phyloP scores from a whole-genome alignment of 2,113 vertebrate species.

The Lepus europaeus region DNA sequence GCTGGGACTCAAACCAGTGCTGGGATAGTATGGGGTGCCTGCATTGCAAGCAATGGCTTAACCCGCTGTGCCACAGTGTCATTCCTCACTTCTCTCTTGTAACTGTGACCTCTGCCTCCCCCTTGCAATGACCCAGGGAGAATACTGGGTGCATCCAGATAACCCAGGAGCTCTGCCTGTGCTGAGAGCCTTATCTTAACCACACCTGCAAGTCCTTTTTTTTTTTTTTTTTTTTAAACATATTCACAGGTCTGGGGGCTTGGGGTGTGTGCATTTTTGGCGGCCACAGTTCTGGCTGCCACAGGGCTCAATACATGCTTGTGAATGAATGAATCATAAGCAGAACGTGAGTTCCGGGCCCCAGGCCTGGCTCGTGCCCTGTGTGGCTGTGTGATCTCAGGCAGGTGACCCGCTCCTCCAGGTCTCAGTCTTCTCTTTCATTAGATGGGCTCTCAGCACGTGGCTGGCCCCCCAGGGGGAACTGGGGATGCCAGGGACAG shows the following conservation, averaged over 20 bases:
- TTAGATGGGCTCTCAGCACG: not conserved
- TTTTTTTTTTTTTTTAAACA: no score
- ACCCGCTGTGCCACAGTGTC: no score
- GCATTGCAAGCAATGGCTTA: no score
- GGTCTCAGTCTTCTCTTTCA: not conserved
- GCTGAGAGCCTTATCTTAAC: not conserved
- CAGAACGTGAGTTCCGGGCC: not conserved
- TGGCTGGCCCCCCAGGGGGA: not conserved
- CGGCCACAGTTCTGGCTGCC: fast-evolving
- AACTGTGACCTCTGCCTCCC: not conserved
- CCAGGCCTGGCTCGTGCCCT: not conserved
- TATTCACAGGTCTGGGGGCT: not conserved
- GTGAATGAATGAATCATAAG: not conserved
- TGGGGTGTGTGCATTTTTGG: not conserved
- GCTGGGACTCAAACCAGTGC: no score
- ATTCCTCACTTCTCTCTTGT: not conserved
- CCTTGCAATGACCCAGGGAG: not conserved
- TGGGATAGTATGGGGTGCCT: no score
- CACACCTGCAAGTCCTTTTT: not conserved
- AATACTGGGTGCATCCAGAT: not conserved
- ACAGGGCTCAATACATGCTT: not conserved
- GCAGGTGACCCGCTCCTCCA: not conserved
- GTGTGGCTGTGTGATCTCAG: no score
- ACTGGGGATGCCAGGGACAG: not conserved
- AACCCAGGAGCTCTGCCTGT: not conserved